Evolutionary conservation across 2,797 vertebrate genomes (phyloP).

Genomic region (Arctocebus calabarensis): DNA sequence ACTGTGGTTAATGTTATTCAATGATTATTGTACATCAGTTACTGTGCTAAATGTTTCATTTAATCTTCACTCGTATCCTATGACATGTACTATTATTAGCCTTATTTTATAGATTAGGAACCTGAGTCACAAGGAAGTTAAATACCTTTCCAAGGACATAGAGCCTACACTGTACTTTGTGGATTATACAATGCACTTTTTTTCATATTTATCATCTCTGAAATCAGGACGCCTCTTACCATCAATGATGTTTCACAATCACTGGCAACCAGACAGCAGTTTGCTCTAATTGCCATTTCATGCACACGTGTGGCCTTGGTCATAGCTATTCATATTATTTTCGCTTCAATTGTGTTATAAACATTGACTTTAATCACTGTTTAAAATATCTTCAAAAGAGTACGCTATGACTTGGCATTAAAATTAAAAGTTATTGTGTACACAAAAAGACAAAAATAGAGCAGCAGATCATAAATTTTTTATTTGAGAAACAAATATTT

Average conservation of each 20-base stretch:
- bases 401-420: neutral
- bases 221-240: slow-evolving; percentile 5
- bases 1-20: neutral
- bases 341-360: neutral
- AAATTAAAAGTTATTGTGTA: neutral
- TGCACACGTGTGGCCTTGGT: neutral
- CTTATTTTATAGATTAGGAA: slow-evolving; percentile 16
- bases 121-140: neutral
- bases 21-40: neutral
- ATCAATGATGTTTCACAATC: neutral
- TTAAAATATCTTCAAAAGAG: slow-evolving; percentile 22
- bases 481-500: slow-evolving; percentile 6
- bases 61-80: neutral
- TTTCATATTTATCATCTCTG: neutral
- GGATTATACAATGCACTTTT: neutral
- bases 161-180: neutral
- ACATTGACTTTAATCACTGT: neutral
- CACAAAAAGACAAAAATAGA: neutral
- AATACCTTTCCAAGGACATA: neutral
- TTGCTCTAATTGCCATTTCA: neutral
- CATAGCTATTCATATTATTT: neutral
- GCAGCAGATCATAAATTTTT: neutral
- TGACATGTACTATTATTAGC: neutral
- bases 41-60: neutral
- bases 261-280: neutral